Evolutionary conservation across 53 echinoderm and acorn worm genomes (phyloP).

Genomic region (Antedon mediterranea): DNA sequence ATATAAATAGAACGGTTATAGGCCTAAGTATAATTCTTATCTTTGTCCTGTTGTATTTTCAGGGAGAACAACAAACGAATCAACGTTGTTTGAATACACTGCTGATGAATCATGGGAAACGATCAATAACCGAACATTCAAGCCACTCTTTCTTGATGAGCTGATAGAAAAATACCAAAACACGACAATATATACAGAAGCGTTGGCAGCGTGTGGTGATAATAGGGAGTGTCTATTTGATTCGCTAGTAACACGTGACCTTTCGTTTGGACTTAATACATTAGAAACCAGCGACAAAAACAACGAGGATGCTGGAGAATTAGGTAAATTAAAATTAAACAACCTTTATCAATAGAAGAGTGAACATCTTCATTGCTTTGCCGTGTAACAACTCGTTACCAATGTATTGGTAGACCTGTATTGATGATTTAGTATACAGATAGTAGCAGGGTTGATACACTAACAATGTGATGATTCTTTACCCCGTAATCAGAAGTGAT

Average conservation of each 20-base stretch:
- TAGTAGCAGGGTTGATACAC: too few species aligned
- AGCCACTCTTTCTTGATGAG: slow-evolving; percentile 50
- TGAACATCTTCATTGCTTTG: too few species aligned
- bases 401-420: too few species aligned
- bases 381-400: too few species aligned
- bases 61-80: slow-evolving; percentile 47
- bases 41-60: background rate
- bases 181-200: slow-evolving; percentile 7
- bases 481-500: too few species aligned
- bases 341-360: too few species aligned
- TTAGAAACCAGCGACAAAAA: slow-evolving; percentile 6
- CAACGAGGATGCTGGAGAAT: slow-evolving; percentile 6
- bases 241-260: slow-evolving; percentile 39
- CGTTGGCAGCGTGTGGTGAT: slow-evolving; percentile 15
- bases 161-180: slow-evolving; percentile 28
- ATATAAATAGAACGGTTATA: too few species aligned
- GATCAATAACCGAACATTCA: slow-evolving; percentile 41
- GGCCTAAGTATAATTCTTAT: too few species aligned
- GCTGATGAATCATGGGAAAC: slow-evolving; percentile 26
- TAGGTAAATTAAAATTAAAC: slow-evolving; percentile 13
- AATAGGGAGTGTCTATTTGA: slow-evolving; percentile 63
- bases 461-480: too few species aligned
- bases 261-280: slow-evolving; percentile 20
- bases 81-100: slow-evolving; percentile 45
- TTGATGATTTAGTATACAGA: too few species aligned